phyloP scores from a whole-genome alignment of 2,113 vertebrate species.

The Copsychus sechellarum region DNA sequence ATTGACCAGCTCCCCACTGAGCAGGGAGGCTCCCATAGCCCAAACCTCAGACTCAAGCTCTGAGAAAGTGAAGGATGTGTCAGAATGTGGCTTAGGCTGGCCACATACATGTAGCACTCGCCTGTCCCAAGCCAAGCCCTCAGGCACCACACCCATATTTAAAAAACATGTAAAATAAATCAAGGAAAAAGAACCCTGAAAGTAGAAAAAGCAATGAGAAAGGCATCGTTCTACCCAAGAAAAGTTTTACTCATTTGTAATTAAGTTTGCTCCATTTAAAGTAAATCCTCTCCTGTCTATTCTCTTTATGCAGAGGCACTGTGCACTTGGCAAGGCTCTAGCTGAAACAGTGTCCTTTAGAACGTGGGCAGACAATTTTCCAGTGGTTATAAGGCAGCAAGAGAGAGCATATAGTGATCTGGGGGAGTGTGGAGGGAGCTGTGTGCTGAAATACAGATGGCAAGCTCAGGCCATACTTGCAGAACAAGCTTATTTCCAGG shows the following conservation, averaged over 20 bases:
- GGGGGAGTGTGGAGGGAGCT: neutral
- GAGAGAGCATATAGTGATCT: neutral
- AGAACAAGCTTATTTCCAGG: neutral
- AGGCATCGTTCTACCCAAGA: neutral
- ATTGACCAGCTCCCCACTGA: neutral
- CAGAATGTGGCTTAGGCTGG: neutral
- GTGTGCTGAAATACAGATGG: neutral
- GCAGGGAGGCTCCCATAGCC: neutral
- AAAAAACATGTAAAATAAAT: neutral
- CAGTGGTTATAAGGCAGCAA: neutral
- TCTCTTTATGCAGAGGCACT: neutral
- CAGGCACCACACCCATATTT: neutral
- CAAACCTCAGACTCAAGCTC: neutral
- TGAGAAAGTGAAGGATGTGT: neutral
- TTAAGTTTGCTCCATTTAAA: constrained; percentile 14
- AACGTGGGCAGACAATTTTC: neutral
- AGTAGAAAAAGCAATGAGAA: neutral
- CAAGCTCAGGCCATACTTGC: neutral
- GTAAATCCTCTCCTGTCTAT: constrained; percentile 3
- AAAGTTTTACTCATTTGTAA: neutral
- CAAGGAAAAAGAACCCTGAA: neutral
- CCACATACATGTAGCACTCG: neutral
- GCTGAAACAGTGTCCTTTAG: neutral
- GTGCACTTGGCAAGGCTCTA: neutral
- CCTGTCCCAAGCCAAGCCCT: neutral